Conservation (phyloP, 2,888 invertebrate genomes). For the Zelleria hepariella region DNA sequence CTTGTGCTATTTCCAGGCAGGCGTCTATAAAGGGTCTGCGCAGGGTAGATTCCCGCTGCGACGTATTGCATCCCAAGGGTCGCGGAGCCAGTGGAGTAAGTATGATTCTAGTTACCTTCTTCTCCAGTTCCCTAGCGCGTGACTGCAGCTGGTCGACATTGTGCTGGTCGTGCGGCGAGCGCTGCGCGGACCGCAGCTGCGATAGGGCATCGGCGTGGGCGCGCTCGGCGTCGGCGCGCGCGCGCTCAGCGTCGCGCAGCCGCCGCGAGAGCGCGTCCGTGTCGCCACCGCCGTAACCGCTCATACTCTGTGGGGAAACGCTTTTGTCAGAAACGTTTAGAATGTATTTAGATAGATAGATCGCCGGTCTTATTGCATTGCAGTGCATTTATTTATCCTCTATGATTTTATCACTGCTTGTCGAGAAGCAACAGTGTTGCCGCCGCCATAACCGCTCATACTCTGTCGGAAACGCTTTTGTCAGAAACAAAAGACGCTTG, state of each 20-base stretch:
- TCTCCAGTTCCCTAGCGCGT: conserved; percentile 90
- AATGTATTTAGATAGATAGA: neutral
- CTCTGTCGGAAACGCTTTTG: conserved; percentile 25
- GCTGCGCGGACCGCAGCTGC: conserved; percentile 73
- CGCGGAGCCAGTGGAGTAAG: no score
- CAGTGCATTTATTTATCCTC: neutral
- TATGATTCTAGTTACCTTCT: conserved; percentile 82
- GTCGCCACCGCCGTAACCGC: conserved; percentile 50
- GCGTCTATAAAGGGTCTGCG: no score
- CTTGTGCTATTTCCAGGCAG: no score
- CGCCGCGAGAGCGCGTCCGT: conserved; percentile 76
- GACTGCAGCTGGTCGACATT: conserved; percentile 83
- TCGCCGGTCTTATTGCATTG: no score
- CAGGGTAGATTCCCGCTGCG: no score
- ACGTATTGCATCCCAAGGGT: no score
- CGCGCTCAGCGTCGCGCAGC: conserved; percentile 84
- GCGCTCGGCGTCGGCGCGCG: conserved; percentile 82
- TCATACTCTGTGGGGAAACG: conserved; percentile 43
- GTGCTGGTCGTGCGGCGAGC: conserved; percentile 56
- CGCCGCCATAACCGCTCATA: conserved; percentile 56
- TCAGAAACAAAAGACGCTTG: neutral
- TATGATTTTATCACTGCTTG: no score
- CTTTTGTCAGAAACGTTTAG: neutral
- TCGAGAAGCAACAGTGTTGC: conserved; percentile 61
- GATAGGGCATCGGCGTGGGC: conserved; percentile 84